phyloP scores from a whole-genome alignment of 2,888 invertebrate genomes.

The Mythimna loreyi region DNA sequence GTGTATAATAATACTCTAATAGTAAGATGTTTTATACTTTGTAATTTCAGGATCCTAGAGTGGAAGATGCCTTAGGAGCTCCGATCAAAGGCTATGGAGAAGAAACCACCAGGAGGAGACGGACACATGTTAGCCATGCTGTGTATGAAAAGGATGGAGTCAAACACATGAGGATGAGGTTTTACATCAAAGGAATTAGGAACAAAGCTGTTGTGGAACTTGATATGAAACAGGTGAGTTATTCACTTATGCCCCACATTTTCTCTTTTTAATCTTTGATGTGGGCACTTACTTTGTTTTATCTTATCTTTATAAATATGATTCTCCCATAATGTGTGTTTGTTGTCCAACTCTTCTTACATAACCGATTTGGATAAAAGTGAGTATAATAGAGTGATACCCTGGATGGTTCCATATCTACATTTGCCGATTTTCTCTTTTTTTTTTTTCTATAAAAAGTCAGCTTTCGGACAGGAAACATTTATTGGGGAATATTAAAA shows the following conservation, averaged over 20 bases:
- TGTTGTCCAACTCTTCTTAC: no score
- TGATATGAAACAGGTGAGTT: constrained; percentile 95
- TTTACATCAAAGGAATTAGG: constrained; percentile 96
- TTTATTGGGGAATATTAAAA: no score
- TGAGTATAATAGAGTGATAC: no score
- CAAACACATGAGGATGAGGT: constrained; percentile 96
- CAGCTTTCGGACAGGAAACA: no score
- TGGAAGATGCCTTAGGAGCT: constrained; percentile 96
- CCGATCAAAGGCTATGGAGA: constrained; percentile 98
- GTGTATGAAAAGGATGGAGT: constrained; percentile 94
- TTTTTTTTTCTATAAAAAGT: no score
- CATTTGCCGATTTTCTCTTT: no score
- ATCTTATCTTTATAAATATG: background rate
- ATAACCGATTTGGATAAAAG: no score
- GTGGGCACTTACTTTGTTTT: background rate
- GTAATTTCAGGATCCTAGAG: constrained; percentile 91
- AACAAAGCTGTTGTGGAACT: constrained; percentile 96
- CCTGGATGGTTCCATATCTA: no score
- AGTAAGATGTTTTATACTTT: constrained; percentile 8
- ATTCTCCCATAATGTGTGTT: no score
- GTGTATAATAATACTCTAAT: background rate
- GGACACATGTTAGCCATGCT: constrained; percentile 96
- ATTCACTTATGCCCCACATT: background rate
- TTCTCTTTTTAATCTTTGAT: background rate
- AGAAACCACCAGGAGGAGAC: constrained; percentile 95